phyloP scores from a whole-genome alignment of 2,888 invertebrate genomes.

The Torymus texanus region DNA sequence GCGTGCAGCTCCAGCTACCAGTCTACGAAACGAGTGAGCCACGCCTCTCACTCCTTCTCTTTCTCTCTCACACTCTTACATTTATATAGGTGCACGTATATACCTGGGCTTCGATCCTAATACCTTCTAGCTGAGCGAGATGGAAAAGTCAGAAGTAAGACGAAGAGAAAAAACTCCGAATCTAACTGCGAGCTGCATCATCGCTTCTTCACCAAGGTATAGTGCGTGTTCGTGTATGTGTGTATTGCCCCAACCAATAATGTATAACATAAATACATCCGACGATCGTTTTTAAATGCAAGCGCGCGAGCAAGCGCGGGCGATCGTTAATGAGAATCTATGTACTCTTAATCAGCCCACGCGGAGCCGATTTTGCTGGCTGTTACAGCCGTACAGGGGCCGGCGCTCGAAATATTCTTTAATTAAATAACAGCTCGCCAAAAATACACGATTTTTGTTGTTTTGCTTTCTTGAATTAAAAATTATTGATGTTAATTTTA shows the following conservation, averaged over 20 bases:
- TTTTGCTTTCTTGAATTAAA: too few relatives aligned
- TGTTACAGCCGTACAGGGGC: too few relatives aligned
- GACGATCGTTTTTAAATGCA: conserved; percentile 10
- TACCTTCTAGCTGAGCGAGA: neutral
- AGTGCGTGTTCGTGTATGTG: too few relatives aligned
- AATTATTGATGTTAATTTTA: too few relatives aligned
- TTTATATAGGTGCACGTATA: too few relatives aligned
- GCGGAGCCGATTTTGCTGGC: neutral
- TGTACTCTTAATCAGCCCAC: conserved; percentile 25
- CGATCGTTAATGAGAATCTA: conserved; percentile 43
- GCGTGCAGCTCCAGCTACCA: neutral
- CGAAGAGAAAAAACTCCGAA: neutral
- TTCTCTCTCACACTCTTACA: too few relatives aligned
- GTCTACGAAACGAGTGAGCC: conserved; percentile 52
- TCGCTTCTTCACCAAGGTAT: too few relatives aligned
- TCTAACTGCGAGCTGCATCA: too few relatives aligned
- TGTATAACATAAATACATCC: too few relatives aligned
- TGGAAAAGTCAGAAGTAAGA: conserved; percentile 10
- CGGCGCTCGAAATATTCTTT: conserved; percentile 2
- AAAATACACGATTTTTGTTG: too few relatives aligned
- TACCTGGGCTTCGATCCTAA: neutral
- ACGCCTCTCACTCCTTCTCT: conserved; percentile 52
- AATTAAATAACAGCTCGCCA: conserved; percentile 9
- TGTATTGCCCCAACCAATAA: too few relatives aligned
- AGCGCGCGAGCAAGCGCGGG: neutral